Percentiles rank a stretch among this genome's conserved stretches.
Evolutionary conservation across 2,888 invertebrate genomes (phyloP).

Genomic region (Maniola hyperantus): DNA sequence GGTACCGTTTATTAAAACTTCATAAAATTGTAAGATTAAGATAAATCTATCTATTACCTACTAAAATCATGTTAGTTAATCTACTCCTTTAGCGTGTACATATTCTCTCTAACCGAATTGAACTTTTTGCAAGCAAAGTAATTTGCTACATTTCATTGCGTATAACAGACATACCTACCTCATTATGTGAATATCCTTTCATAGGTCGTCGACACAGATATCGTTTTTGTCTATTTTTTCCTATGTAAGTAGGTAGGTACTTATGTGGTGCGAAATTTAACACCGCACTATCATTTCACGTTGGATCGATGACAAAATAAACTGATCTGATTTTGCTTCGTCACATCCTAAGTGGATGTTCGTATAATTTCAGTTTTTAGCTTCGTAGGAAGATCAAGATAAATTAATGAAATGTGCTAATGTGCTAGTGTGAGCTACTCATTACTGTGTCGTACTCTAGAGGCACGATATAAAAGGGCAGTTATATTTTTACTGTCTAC

Average conservation of each 20-base stretch:
- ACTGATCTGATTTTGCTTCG: slow-evolving; percentile 21
- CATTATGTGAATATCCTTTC: slow-evolving; percentile 51
- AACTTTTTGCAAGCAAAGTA: slow-evolving; percentile 19
- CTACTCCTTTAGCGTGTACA: background rate
- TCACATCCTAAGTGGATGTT: slow-evolving; percentile 3
- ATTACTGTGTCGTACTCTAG: too few species aligned
- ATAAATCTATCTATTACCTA: too few species aligned
- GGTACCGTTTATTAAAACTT: too few species aligned
- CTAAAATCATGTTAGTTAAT: background rate
- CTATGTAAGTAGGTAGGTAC: slow-evolving; percentile 1
- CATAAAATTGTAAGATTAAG: too few species aligned
- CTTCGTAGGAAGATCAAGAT: background rate
- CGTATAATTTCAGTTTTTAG: background rate
- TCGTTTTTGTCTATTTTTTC: slow-evolving; percentile 44
- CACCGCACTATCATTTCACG: slow-evolving; percentile 16
- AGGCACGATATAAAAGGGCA: too few species aligned
- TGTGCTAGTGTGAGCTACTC: too few species aligned
- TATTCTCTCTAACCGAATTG: slow-evolving; percentile 13
- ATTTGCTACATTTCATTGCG: slow-evolving; percentile 25
- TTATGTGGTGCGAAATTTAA: slow-evolving; percentile 28
- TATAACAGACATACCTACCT: slow-evolving; percentile 17
- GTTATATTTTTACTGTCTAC: too few species aligned
- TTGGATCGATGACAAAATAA: slow-evolving; percentile 16
- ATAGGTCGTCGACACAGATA: slow-evolving; percentile 55
- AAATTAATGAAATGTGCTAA: too few species aligned